Evolutionary conservation across 1,140 invertebrate species (phyloP).

Genomic region (Stegodyphus dumicola): DNA sequence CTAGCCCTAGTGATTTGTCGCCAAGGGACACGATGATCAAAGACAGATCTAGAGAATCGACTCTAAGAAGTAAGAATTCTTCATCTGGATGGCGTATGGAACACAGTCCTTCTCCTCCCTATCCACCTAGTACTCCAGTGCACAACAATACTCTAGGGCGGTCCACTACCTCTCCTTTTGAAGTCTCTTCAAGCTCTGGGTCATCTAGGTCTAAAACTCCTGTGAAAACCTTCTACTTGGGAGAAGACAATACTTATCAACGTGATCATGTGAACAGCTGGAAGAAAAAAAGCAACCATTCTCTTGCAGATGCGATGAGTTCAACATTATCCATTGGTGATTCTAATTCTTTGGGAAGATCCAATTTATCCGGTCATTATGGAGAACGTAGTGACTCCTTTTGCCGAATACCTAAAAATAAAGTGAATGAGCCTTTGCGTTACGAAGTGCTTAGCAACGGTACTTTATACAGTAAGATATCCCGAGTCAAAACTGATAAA

Average conservation of each 20-base stretch:
- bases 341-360: constrained; percentile 27
- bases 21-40: constrained; percentile 31
- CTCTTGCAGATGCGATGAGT: constrained; percentile 8
- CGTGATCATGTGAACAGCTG: constrained; percentile 10
- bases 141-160: constrained; percentile 8
- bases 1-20: constrained; percentile 53
- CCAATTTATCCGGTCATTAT: constrained; percentile 35
- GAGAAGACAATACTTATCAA: constrained; percentile 55
- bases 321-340: constrained; percentile 28
- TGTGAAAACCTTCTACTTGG: constrained; percentile 55
- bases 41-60: constrained; percentile 42
- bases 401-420: constrained; percentile 21
- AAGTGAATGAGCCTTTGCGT: constrained; percentile 1
- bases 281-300: constrained; percentile 47
- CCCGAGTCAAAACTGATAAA: constrained; percentile 31
- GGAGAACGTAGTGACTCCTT: constrained; percentile 34
- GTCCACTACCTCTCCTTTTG: constrained; percentile 45
- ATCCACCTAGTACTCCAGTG: constrained; percentile 17
- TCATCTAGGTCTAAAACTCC: constrained; percentile 55
- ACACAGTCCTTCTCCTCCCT: constrained; percentile 31
- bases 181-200: constrained; percentile 53
- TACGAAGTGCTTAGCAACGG: constrained; percentile 30
- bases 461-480: constrained; percentile 26
- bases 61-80: constrained; percentile 2
- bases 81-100: constrained; percentile 12